Percentiles rank a stretch among this genome's conserved stretches.
Evolutionary conservation across 2,797 vertebrate genomes (phyloP).

Genomic region (Spea hammondii): DNA sequence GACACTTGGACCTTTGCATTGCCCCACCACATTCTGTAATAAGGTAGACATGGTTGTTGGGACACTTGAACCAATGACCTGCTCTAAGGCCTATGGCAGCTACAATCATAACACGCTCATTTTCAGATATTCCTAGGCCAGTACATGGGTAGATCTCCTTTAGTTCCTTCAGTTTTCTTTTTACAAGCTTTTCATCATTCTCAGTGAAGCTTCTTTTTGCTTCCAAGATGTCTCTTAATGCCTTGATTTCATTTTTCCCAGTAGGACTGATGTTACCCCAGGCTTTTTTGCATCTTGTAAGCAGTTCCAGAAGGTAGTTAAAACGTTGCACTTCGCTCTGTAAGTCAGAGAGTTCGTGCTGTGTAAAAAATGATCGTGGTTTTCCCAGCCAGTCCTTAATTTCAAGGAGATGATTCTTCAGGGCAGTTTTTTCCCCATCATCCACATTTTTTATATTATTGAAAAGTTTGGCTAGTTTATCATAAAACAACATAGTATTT

Average conservation of each 20-base stretch:
- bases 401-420: slow-evolving; percentile 60
- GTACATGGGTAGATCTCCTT: slow-evolving; percentile 59
- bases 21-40: slow-evolving; percentile 87
- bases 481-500: slow-evolving; percentile 74
- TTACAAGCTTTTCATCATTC: slow-evolving; percentile 64
- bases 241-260: slow-evolving; percentile 54
- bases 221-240: slow-evolving; percentile 67
- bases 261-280: neutral
- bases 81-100: slow-evolving; percentile 66
- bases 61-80: slow-evolving; percentile 91
- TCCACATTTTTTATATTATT: slow-evolving; percentile 53
- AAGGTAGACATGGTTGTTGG: slow-evolving; percentile 81
- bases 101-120: slow-evolving; percentile 81
- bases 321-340: slow-evolving; percentile 79
- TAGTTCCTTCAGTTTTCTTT: slow-evolving; percentile 67
- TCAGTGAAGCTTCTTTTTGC: slow-evolving; percentile 71
- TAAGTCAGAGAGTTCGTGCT: slow-evolving; percentile 82
- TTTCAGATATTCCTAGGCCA: slow-evolving; percentile 76
- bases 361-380: slow-evolving; percentile 68
- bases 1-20: slow-evolving; percentile 68
- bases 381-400: slow-evolving; percentile 71
- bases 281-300: slow-evolving; percentile 59
- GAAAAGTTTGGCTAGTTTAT: slow-evolving; percentile 66
- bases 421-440: accelerated
- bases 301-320: slow-evolving; percentile 70